phyloP scores from a whole-genome alignment of 1,140 invertebrate genomes.

The Harpegnathos saltator region DNA sequence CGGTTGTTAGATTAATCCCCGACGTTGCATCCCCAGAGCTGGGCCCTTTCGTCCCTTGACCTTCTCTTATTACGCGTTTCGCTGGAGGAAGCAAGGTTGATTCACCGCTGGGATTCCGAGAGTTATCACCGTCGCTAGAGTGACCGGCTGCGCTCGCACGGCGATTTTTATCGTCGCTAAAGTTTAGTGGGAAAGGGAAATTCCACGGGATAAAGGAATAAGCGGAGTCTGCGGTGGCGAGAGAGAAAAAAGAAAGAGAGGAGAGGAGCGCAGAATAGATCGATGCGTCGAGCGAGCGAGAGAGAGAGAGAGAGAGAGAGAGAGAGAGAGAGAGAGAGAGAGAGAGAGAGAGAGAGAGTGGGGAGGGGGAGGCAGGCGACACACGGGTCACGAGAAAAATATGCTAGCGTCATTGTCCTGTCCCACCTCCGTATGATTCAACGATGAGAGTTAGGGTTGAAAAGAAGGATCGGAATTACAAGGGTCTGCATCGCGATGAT shows the following conservation, averaged over 20 bases:
- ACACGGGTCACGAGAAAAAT: slow-evolving; percentile 44
- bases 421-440: slow-evolving; percentile 16
- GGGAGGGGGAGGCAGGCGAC: slow-evolving; percentile 52
- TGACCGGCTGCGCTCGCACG: background rate
- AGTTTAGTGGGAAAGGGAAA: background rate
- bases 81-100: background rate
- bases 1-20: slow-evolving; percentile 59
- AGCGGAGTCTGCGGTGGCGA: background rate
- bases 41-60: slow-evolving; percentile 20
- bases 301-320: no score
- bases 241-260: background rate
- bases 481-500: slow-evolving; percentile 3
- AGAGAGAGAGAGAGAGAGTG: no score
- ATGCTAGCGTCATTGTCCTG: slow-evolving; percentile 24
- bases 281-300: slow-evolving; percentile 46
- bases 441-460: background rate
- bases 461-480: slow-evolving; percentile 6
- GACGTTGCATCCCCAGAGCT: slow-evolving; percentile 12
- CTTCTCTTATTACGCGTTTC: slow-evolving; percentile 23
- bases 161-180: background rate
- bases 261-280: slow-evolving; percentile 24
- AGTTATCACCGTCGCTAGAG: background rate
- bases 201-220: slow-evolving; percentile 1
- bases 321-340: no score
- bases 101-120: background rate